A percentile compares a stretch with the other conserved stretches of the same genome.
These are phyloP conservation scores for Nycteola revayana DNA, from an alignment of 2,888 invertebrate genomes.

Conservation along the genomic window DNA sequence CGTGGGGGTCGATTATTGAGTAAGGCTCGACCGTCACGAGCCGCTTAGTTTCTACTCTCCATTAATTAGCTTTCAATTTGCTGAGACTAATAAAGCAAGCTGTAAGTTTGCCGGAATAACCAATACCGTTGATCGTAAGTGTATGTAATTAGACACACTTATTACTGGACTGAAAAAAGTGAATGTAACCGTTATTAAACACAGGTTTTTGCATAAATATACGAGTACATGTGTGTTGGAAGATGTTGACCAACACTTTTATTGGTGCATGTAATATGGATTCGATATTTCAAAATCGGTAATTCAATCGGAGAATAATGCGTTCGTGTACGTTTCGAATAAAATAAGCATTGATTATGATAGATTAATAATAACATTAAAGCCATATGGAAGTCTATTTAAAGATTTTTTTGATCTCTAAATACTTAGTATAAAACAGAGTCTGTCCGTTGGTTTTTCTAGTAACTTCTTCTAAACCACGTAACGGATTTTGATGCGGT, in stretches of 20 bases:
- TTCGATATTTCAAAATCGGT: slow-evolving; percentile 12
- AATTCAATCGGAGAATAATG: slow-evolving; percentile 2
- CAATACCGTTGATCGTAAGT: slow-evolving; percentile 17
- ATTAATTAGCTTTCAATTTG: slow-evolving; percentile 46
- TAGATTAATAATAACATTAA: no score
- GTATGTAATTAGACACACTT: slow-evolving; percentile 9
- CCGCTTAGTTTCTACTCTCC: slow-evolving; percentile 40
- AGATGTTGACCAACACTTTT: slow-evolving; percentile 14
- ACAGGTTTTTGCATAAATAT: slow-evolving; percentile 17
- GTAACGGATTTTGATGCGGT: no score
- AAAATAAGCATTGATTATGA: no score
- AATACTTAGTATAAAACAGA: no score
- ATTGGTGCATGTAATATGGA: slow-evolving; percentile 9
- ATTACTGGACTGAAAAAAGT: slow-evolving; percentile 26
- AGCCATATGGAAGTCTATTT: no score
- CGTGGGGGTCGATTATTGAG: slow-evolving; percentile 54
- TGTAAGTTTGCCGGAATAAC: slow-evolving; percentile 16
- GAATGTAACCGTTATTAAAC: no score
- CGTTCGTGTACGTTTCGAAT: no score
- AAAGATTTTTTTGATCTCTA: no score
- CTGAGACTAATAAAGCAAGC: slow-evolving; percentile 32
- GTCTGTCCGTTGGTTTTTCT: no score
- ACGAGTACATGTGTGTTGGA: slow-evolving; percentile 16
- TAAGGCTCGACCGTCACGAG: slow-evolving; percentile 47
- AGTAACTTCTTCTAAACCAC: no score